A percentile compares a stretch with the other conserved stretches of the same genome.
Conservation (phyloP, 2,113 vertebrate species). For the Mohoua ochrocephala region DNA sequence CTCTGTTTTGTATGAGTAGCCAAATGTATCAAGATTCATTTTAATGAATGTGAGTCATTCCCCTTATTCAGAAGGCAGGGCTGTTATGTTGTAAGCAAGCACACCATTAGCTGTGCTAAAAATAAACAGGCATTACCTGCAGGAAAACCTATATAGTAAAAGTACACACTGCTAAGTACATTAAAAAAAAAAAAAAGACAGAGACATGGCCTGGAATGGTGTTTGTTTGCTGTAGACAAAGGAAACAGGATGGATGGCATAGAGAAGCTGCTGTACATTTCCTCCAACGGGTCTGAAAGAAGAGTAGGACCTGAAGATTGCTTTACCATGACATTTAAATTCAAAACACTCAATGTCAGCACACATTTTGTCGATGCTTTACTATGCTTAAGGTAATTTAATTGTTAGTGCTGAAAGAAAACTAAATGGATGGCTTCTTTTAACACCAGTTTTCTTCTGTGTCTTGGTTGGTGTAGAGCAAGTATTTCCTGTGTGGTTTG, state of each 20-base stretch:
- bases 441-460: not conserved
- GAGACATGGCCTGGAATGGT: not conserved
- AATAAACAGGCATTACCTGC: slow-evolving; percentile 67
- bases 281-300: not conserved
- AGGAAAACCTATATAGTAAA: slow-evolving; percentile 49
- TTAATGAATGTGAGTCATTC: slow-evolving; percentile 70
- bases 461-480: not conserved
- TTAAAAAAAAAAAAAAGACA: not conserved
- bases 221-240: not conserved
- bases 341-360: not conserved
- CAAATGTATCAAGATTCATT: slow-evolving; percentile 70
- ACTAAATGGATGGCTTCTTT: not conserved
- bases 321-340: not conserved
- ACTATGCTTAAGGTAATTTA: not conserved
- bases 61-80: slow-evolving; percentile 62
- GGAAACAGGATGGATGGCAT: not conserved
- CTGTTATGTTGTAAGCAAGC: slow-evolving; percentile 56
- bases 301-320: not conserved
- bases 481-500: slow-evolving; percentile 21
- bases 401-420: not conserved
- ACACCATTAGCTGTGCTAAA: slow-evolving; percentile 65
- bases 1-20: slow-evolving; percentile 54
- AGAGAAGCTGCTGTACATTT: not conserved
- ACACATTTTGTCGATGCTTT: not conserved
- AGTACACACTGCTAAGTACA: not conserved